These are phyloP conservation scores for Marronus borbonicus DNA, from an alignment of 2,888 invertebrate species.

Conservation along the genomic window DNA sequence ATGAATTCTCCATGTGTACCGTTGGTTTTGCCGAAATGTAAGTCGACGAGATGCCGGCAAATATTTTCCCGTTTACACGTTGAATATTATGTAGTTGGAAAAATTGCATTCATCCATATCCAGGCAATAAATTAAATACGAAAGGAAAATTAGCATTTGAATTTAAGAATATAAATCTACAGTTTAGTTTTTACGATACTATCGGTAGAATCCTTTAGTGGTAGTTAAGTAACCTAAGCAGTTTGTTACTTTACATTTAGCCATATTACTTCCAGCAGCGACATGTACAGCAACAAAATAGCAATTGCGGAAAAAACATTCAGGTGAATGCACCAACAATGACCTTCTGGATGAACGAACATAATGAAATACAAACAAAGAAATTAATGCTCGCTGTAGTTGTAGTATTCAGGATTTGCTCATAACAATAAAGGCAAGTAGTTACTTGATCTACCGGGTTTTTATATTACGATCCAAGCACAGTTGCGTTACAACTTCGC, in stretches of 20 bases:
- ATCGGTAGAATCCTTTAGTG: no score
- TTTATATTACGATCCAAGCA: conserved; percentile 4
- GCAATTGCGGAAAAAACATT: not conserved
- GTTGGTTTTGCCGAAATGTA: no score
- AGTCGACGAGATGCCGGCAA: no score
- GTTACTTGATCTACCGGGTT: not conserved
- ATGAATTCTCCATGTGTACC: no score
- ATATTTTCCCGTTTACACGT: no score
- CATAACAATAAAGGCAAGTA: conserved; percentile 4
- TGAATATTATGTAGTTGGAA: no score
- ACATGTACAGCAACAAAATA: conserved; percentile 4
- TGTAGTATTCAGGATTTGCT: conserved; percentile 1
- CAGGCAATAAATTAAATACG: no score
- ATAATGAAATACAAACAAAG: not conserved
- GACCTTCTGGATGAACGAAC: not conserved
- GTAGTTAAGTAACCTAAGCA: no score
- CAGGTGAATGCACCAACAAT: not conserved
- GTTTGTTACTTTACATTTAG: not conserved
- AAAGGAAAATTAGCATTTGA: no score
- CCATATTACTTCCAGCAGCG: not conserved
- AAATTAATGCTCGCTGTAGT: not conserved
- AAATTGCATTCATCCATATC: no score
- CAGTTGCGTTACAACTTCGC: not conserved
- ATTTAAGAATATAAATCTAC: no score
- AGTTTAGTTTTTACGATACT: no score